Evolutionary conservation across 2,797 vertebrate genomes (phyloP).

Genomic region (Chromobotia macracanthus): DNA sequence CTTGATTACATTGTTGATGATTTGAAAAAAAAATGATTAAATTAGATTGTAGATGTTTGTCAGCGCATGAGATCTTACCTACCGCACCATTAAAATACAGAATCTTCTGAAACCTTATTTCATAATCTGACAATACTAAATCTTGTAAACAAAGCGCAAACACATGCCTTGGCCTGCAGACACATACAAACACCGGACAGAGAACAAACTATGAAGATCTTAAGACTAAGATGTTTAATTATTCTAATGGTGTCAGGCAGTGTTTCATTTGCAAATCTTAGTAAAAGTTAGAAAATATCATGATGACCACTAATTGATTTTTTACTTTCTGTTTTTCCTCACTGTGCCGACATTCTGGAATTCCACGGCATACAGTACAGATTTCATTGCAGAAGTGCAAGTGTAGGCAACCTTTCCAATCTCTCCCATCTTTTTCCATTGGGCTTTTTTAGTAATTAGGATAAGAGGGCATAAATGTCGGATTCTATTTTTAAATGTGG

Average conservation of each 20-base stretch:
- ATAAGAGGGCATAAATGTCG: slow-evolving; percentile 30
- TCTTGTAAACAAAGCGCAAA: too few relatives aligned
- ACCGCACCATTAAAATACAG: too few relatives aligned
- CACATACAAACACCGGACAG: too few relatives aligned
- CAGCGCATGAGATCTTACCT: too few relatives aligned
- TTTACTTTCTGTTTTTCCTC: slow-evolving; percentile 11
- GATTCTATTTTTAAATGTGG: slow-evolving; percentile 43
- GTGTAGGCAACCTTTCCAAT: slow-evolving; percentile 15
- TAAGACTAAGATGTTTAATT: too few relatives aligned
- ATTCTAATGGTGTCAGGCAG: too few relatives aligned
- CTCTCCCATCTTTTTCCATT: slow-evolving; percentile 45
- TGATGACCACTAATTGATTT: not conserved
- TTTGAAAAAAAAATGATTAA: not conserved
- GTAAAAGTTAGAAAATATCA: not conserved
- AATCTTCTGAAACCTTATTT: too few relatives aligned
- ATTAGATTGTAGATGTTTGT: too few relatives aligned
- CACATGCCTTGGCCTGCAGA: too few relatives aligned
- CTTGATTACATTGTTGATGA: not conserved
- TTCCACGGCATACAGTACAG: slow-evolving; percentile 4
- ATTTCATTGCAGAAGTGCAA: slow-evolving; percentile 24
- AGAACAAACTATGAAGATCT: too few relatives aligned
- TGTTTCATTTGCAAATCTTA: not conserved
- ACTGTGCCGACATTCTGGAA: slow-evolving; percentile 5
- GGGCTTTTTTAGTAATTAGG: slow-evolving; percentile 41
- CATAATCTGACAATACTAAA: too few relatives aligned